These are phyloP conservation scores for Apis mellifera DNA, from an alignment of 1,140 invertebrate genomes.

Conservation along the genomic window Amel_HAv3.1 CM009941.2:16224001-16224500, in stretches of 20 bases:
- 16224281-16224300: constrained; percentile 97
- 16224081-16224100: not conserved
- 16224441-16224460: not conserved
- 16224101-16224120: not conserved
- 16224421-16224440: too few relatives aligned
- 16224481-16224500: too few relatives aligned
- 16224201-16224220: constrained; percentile 96
- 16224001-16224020: constrained; percentile 96
- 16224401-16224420: constrained; percentile 90
- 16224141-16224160: constrained; percentile 95
- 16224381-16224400: constrained; percentile 94
- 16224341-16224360: constrained; percentile 93
- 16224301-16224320: constrained; percentile 93
- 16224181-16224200: constrained; percentile 88
- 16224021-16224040: constrained; percentile 90
- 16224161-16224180: constrained; percentile 99
- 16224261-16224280: constrained; percentile 90
- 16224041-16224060: constrained; percentile 83
- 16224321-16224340: constrained; percentile 96
- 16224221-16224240: constrained; percentile 96
- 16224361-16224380: constrained; percentile 95
- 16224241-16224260: constrained; percentile 94
- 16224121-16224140: constrained; percentile 91
- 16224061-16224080: too few relatives aligned
- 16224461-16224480: not conserved